Base-by-base conservation (phyloP, 2,113 vertebrate genomes). In the Vidua macroura region DNA sequence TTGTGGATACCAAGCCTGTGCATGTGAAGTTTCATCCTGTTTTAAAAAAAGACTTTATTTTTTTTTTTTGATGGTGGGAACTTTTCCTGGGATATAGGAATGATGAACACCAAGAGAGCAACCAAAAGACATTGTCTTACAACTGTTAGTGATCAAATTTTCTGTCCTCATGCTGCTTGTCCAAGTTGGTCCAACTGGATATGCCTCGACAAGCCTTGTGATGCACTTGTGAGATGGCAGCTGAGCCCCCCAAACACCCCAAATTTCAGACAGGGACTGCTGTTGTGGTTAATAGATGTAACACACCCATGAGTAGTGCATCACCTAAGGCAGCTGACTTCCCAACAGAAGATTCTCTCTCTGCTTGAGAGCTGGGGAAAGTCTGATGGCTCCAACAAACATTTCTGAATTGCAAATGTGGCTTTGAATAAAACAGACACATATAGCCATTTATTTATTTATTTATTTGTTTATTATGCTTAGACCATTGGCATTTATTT, bases 181-280 rank as follows among this genome's bases (percentile, higher is more conserved):
- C 31, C 10, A 70, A 15, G 25, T 11, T 48, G 20, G 39, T 70
- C 31, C 28, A 66, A 16, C 24, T 66, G 58, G 16, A 76, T 18
- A 22, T 58, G n/a, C n/a, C 41, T 15, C 60, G 68, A 46, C 22
- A 39, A 87, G 30, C n/a, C 79, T 55, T 56, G 63, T 21, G 49
- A 59, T 49, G 14, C 35, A 4, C 8, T 44, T 31, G 21, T 22
- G 33, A 85, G 28, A 33, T 3, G 31, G 31, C 31, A 84, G 52
- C 30, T 70, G 51, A 10, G 3, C 12, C 5, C 30, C 11, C 7
- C 2, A 33, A 1, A 6, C 2, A 1, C 14, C 24, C 27, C 0
- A 1, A n/a, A 79, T 76, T 85, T 75, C 49, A 72, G 69, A n/a
- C 9, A 22, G 10, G 22, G n/a, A 56, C 60, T 55, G 66, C 35